A percentile compares a stretch with the other conserved stretches of the same genome.
phyloP scores from a whole-genome alignment of 2,888 invertebrate species.

The Zeuzera pyrina region DNA sequence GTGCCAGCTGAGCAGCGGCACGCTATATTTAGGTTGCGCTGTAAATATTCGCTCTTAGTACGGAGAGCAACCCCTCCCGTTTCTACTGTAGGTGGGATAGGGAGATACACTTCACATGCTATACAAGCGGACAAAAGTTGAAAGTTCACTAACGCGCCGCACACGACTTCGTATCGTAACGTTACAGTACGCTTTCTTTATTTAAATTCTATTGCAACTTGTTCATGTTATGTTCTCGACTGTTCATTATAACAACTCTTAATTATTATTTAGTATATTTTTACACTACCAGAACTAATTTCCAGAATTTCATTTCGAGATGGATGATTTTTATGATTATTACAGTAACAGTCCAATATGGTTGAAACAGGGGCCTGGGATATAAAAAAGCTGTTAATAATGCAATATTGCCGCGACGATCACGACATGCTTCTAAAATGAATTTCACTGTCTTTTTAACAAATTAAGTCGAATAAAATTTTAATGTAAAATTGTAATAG shows the following conservation, averaged over 20 bases:
- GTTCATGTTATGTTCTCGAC: constrained; percentile 57
- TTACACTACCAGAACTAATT: too few species aligned
- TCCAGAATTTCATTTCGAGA: constrained; percentile 38
- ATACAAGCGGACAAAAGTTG: constrained; percentile 66
- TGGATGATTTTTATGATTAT: constrained; percentile 34
- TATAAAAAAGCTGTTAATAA: too few species aligned
- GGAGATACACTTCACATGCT: constrained; percentile 29
- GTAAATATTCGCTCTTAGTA: constrained; percentile 71
- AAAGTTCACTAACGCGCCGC: constrained; percentile 67
- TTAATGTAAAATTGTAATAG: too few species aligned
- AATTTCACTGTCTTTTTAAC: too few species aligned
- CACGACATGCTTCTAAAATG: too few species aligned
- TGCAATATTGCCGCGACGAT: too few species aligned
- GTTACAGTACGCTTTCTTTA: constrained; percentile 64
- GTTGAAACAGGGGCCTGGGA: constrained; percentile 41
- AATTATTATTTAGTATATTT: too few species aligned
- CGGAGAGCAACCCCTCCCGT: constrained; percentile 42
- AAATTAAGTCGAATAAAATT: too few species aligned
- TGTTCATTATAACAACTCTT: constrained; percentile 50
- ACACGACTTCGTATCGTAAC: constrained; percentile 57
- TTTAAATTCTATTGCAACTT: constrained; percentile 74
- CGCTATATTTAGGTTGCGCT: constrained; percentile 73
- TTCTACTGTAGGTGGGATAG: constrained; percentile 20
- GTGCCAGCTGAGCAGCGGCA: constrained; percentile 69
- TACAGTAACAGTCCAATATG: constrained; percentile 37